Evolutionary conservation across 2,888 invertebrate species (phyloP).

Genomic region (Ophioninae sp.): DNA sequence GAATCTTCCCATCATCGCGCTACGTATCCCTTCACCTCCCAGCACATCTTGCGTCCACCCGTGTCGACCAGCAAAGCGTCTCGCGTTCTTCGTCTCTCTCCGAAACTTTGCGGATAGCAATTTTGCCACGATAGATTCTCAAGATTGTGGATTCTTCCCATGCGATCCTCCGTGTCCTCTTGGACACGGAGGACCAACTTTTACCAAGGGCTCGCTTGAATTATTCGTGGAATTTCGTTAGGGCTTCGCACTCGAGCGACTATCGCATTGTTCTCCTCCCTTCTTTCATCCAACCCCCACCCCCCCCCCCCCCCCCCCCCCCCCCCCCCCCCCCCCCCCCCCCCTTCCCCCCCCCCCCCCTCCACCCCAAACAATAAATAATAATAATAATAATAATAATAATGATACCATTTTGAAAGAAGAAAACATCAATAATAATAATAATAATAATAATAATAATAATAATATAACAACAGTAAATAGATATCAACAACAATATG

Average conservation of each 20-base stretch:
- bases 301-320: no score
- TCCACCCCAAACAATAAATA: no score
- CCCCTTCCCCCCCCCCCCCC: background rate
- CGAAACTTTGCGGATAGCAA: conserved; percentile 18
- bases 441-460: no score
- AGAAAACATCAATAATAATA: no score
- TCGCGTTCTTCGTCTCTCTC: conserved; percentile 18
- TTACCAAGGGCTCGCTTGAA: conserved; percentile 14
- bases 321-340: no score
- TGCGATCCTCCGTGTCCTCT: conserved; percentile 19
- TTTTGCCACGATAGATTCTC: conserved; percentile 38
- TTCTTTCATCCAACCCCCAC: background rate
- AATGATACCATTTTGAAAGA: no score
- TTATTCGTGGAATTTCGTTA: conserved; percentile 35
- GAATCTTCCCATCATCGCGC: conserved; percentile 8
- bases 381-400: no score
- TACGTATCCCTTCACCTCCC: background rate
- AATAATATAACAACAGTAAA: no score
- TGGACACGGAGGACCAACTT: background rate
- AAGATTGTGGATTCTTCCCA: conserved; percentile 44
- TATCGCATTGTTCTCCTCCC: background rate
- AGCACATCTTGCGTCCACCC: background rate
- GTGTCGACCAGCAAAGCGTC: background rate
- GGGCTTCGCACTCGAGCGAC: background rate
- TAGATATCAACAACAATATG: no score